These are phyloP conservation scores for Setipinna tenuifilis DNA, from an alignment of 2,797 vertebrate genomes.

Conservation along the genomic window DNA sequence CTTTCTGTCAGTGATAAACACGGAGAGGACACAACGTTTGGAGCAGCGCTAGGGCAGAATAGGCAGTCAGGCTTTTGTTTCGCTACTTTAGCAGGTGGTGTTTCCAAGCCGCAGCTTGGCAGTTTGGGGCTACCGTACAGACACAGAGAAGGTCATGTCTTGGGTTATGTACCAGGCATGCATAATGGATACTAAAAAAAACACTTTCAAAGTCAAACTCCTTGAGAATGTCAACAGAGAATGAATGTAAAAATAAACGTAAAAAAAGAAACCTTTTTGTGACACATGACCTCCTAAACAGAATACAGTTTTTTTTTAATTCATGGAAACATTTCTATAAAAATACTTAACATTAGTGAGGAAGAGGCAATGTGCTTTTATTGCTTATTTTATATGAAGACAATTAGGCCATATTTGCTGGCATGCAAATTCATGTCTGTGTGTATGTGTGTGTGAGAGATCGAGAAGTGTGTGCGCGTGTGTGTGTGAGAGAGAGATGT, in stretches of 20 bases:
- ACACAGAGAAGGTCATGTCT: not conserved
- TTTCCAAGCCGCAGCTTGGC: not conserved
- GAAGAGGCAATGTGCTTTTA: not conserved
- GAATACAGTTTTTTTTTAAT: not conserved
- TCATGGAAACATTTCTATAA: not conserved
- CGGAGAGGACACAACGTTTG: not conserved
- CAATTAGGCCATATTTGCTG: not conserved
- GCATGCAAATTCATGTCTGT: not conserved
- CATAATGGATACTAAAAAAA: not conserved
- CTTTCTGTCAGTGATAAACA: constrained; percentile 46
- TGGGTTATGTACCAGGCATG: not conserved
- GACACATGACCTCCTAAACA: too few relatives aligned
- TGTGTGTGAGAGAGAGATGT: too few relatives aligned
- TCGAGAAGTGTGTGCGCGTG: too few relatives aligned
- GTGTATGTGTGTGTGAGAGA: too few relatives aligned
- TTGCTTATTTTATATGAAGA: not conserved
- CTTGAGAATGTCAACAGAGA: not conserved
- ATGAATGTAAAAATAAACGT: not conserved
- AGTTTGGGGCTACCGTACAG: not conserved
- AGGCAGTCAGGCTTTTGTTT: not conserved
- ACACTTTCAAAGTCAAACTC: not conserved
- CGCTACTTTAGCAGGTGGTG: not conserved
- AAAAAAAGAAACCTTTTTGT: not conserved
- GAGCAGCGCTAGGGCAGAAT: constrained; percentile 8
- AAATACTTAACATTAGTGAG: not conserved